Base-by-base conservation (phyloP, 2,888 invertebrate genomes). In the Carterocephalus palaemon region DNA sequence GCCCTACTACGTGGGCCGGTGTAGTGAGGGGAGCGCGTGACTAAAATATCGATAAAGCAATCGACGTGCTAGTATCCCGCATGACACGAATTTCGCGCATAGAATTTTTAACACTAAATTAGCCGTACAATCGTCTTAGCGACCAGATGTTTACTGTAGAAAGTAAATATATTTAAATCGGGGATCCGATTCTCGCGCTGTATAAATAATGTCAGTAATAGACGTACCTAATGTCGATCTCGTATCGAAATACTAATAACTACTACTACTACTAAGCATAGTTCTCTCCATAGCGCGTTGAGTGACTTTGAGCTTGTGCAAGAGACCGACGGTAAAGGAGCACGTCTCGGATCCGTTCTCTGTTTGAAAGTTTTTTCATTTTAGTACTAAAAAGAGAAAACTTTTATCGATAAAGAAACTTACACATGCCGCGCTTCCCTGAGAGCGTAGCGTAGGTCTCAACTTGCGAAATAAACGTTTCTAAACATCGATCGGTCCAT, bases 11-110 rank as follows among this genome's bases (percentile, higher is more conserved):
- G 36, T 34, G 22, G 15, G 23, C 9, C n/a, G 17, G 10, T 12
- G 24, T 31, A 51, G 51, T 43, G 51, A 48, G 22, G 51, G 15
- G 37, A 16, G 9, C 16, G 36, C 49, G 46, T 46, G 49, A 49
- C 26, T 5, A 20, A 28, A 65, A 70, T 74, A 65, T 76, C 73
- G 75, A 75, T 68, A 59, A 34, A 53, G 53, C 51, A 64, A 64
- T 66, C 55, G 53, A 59, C 12, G 51, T 45, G 47, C 50, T 37
- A 15, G 22, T 24, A 17, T 6, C 12, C 8, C 23, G 23, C 23
- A 13, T 48, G 48, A 52, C 53, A 51, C 41, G 41, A 31, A 53
- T 52, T 56, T 53, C 53, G 53, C 51, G 52, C 40, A 28, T 40
- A 8, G 74, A 74, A 70, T 76, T n/a, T n/a, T n/a, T n/a, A n/a